These are phyloP conservation scores for Acyrthosiphon pisum DNA, from an alignment of 1,140 invertebrate species.

Conservation along the genomic window DNA sequence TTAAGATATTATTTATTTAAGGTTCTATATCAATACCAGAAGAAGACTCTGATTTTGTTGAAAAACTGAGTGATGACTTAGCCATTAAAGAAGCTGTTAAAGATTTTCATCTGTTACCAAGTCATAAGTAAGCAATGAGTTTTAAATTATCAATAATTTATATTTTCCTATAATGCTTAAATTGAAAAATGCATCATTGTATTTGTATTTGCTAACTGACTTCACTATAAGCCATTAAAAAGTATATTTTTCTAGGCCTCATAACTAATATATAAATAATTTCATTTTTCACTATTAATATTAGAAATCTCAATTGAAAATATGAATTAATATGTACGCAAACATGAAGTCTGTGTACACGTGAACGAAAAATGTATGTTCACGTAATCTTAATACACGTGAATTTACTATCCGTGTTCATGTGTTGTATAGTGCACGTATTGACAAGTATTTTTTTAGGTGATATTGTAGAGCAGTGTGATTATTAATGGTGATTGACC, in stretches of 20 bases:
- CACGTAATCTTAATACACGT: too few species aligned
- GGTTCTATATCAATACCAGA: not conserved
- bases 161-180: not conserved
- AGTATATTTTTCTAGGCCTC: too few species aligned
- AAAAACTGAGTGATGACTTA: conserved; percentile 25
- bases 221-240: not conserved
- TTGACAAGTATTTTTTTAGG: too few species aligned
- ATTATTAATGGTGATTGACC: too few species aligned
- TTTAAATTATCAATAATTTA: not conserved
- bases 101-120: conserved; percentile 36
- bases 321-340: too few species aligned
- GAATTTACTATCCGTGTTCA: too few species aligned
- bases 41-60: conserved; percentile 19
- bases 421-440: too few species aligned
- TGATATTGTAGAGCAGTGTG: too few species aligned
- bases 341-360: too few species aligned
- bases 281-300: not conserved
- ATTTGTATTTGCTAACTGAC: not conserved
- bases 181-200: not conserved
- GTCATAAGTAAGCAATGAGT: conserved; percentile 35
- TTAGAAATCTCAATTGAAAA: too few species aligned
- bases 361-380: too few species aligned
- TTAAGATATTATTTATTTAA: not conserved
- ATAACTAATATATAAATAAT: not conserved
- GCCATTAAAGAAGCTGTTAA: conserved; percentile 31